phyloP scores from a whole-genome alignment of 2,888 invertebrate species.

The Reticulitermes lucifugus region DNA sequence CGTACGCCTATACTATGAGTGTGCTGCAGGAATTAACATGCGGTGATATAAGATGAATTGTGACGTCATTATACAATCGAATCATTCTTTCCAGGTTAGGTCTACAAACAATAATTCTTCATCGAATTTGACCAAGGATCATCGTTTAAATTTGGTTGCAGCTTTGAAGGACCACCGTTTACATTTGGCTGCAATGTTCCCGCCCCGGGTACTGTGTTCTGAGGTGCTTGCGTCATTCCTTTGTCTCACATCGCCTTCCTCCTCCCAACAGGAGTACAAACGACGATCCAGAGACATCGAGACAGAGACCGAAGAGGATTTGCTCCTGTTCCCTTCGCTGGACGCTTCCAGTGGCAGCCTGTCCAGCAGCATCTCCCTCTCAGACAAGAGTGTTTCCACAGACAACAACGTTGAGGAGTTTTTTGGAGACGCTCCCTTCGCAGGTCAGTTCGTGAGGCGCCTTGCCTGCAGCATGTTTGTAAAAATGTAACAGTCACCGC shows the following conservation, averaged over 20 bases:
- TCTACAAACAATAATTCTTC: no score
- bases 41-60: no score
- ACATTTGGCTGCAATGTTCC: not conserved
- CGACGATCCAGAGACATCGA: slow-evolving; percentile 86
- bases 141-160: not conserved
- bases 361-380: slow-evolving; percentile 76
- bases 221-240: slow-evolving; percentile 28
- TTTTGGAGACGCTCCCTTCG: slow-evolving; percentile 87
- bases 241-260: slow-evolving; percentile 20
- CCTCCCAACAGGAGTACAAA: slow-evolving; percentile 78
- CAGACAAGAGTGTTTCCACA: slow-evolving; percentile 82
- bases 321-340: slow-evolving; percentile 62
- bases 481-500: no score
- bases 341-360: slow-evolving; percentile 80
- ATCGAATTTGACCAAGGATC: no score
- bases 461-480: not conserved
- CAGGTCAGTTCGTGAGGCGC: slow-evolving; percentile 73
- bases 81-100: no score
- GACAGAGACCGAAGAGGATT: slow-evolving; percentile 78
- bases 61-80: no score
- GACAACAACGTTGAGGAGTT: slow-evolving; percentile 82
- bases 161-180: not conserved
- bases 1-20: no score
- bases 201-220: not conserved
- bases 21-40: no score